Conservation (phyloP, 1,140 invertebrate species). For the Bilobella aurantiaca region DNA sequence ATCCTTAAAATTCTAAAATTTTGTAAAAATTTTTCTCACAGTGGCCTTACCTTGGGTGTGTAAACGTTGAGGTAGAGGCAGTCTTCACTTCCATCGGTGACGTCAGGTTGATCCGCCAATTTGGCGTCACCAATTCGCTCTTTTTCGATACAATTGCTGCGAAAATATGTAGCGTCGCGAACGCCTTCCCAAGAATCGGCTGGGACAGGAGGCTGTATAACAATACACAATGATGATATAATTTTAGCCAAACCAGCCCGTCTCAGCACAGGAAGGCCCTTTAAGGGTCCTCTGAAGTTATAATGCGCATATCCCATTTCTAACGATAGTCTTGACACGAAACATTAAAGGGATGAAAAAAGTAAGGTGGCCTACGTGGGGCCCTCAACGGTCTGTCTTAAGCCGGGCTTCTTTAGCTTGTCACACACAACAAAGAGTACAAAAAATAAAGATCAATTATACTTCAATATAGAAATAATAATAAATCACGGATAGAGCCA, state of each 20-base stretch:
- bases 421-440: not conserved
- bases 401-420: too few species aligned
- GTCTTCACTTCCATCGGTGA: not conserved
- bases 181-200: not conserved
- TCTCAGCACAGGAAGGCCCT: too few species aligned
- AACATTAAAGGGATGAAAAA: too few species aligned
- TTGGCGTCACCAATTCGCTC: not conserved
- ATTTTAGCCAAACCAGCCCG: too few species aligned
- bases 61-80: constrained; percentile 1
- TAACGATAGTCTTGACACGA: too few species aligned
- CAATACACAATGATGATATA: too few species aligned
- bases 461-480: too few species aligned
- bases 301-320: too few species aligned
- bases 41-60: not conserved
- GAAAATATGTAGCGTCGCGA: not conserved
- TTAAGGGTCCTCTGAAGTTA: too few species aligned
- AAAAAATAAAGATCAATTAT: not conserved
- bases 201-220: not conserved
- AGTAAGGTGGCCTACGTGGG: not conserved
- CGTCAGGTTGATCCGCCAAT: not conserved
- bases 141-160: not conserved
- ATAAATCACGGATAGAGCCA: too few species aligned
- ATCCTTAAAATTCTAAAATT: not conserved
- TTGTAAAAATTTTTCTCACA: not conserved
- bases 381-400: too few species aligned